These are phyloP conservation scores for Aleiodes testaceus DNA, from an alignment of 2,888 invertebrate genomes.

Conservation along the genomic window DNA sequence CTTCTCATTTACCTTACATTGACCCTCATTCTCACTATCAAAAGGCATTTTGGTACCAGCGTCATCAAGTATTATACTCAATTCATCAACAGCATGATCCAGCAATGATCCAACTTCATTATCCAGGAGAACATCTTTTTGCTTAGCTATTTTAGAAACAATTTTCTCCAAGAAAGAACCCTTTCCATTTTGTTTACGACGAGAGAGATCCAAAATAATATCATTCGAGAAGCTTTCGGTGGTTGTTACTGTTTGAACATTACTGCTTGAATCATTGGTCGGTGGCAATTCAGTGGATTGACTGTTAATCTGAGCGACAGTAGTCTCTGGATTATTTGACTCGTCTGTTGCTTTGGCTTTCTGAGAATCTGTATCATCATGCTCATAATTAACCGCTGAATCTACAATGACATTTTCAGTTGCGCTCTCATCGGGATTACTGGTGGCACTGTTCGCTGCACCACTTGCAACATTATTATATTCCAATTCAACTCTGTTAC, in stretches of 20 bases:
- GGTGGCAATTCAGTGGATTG: neutral
- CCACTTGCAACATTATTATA: conserved; percentile 42
- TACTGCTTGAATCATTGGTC: conserved; percentile 11
- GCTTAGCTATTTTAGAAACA: conserved; percentile 70
- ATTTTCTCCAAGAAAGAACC: conserved; percentile 70
- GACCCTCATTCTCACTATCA: conserved; percentile 37
- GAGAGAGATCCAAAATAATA: conserved; percentile 68
- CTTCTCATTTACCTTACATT: conserved; percentile 39
- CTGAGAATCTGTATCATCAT: conserved; percentile 19
- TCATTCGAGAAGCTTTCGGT: conserved; percentile 60
- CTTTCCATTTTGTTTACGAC: conserved; percentile 67
- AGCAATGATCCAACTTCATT: conserved; percentile 61
- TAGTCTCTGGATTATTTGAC: conserved; percentile 2
- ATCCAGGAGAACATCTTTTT: conserved; percentile 66
- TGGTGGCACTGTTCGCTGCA: conserved; percentile 15
- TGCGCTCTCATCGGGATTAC: conserved; percentile 16
- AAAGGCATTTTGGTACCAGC: conserved; percentile 49
- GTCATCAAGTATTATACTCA: conserved; percentile 61
- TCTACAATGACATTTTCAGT: conserved; percentile 22
- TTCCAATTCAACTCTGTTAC: conserved; percentile 39
- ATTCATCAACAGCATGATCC: conserved; percentile 61
- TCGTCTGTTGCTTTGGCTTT: neutral
- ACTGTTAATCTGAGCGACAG: neutral
- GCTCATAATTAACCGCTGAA: conserved; percentile 26
- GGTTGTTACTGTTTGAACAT: conserved; percentile 9